phyloP scores from a whole-genome alignment of 35 echinoderm and acorn worm genomes.

The Strongylocentrotus purpuratus region DNA sequence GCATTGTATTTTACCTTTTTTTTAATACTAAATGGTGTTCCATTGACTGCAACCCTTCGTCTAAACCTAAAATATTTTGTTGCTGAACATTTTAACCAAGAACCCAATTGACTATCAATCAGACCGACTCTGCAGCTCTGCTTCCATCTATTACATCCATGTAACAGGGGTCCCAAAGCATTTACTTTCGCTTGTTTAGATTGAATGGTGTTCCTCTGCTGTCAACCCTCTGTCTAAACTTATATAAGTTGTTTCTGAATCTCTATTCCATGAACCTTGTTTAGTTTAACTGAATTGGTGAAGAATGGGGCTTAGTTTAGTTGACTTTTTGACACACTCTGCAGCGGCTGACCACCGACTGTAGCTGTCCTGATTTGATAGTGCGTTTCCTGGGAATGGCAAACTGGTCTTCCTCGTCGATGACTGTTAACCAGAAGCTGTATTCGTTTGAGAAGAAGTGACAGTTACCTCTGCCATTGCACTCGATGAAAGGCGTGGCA shows the following conservation, averaged over 20 bases:
- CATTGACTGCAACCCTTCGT: too few relatives aligned
- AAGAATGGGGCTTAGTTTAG: background rate
- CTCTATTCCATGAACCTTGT: background rate
- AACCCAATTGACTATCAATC: too few relatives aligned
- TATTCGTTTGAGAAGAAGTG: slow-evolving; percentile 89
- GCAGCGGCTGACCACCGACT: slow-evolving; percentile 78
- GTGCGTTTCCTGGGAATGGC: slow-evolving; percentile 53
- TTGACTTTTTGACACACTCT: slow-evolving; percentile 81
- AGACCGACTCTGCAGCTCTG: too few relatives aligned
- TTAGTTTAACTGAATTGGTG: background rate
- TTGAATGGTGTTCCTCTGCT: background rate
- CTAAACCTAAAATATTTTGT: too few relatives aligned
- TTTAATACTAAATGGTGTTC: too few relatives aligned
- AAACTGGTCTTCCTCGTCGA: slow-evolving; percentile 68
- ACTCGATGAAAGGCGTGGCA: slow-evolving; percentile 98
- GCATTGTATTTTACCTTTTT: too few relatives aligned
- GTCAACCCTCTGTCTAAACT: background rate
- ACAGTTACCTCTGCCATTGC: slow-evolving; percentile 90
- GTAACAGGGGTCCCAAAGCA: background rate
- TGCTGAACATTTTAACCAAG: too few relatives aligned
- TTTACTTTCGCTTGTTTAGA: background rate
- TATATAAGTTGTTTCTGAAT: background rate
- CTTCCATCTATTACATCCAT: background rate
- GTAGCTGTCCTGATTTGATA: slow-evolving; percentile 75
- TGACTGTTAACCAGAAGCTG: slow-evolving; percentile 93